These are phyloP conservation scores for Ephestia elutella DNA, from an alignment of 1,140 invertebrate species.

Conservation along the genomic window DNA sequence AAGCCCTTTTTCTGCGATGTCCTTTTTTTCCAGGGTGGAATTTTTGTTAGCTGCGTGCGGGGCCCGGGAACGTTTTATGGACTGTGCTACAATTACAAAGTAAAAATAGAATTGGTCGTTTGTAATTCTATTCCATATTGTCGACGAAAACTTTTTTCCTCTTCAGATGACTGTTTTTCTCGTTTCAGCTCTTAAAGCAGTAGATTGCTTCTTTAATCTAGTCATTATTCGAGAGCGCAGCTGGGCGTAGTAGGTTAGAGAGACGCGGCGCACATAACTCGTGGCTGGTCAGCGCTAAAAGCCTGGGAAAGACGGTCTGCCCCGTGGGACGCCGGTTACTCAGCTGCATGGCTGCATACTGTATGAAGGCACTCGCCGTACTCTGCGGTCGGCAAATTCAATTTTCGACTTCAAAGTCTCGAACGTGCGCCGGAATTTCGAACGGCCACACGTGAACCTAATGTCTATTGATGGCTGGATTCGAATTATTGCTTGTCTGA, in stretches of 20 bases:
- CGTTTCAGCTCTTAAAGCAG: conserved; percentile 1
- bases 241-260: conserved; percentile 14
- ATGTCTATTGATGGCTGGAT: conserved; percentile 23
- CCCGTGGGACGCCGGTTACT: conserved; percentile 36
- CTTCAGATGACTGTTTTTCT: background rate
- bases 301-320: conserved; percentile 26
- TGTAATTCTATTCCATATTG: conserved; percentile 53
- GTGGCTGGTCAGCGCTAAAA: conserved; percentile 40
- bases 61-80: conserved; percentile 58
- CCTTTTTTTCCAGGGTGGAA: conserved; percentile 62
- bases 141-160: conserved; percentile 23
- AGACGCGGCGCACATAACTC: conserved; percentile 35
- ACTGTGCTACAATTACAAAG: conserved; percentile 68
- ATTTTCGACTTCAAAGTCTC: conserved; percentile 64
- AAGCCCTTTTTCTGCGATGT: conserved; percentile 71
- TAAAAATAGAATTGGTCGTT: conserved; percentile 63
- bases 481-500: conserved; percentile 17
- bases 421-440: conserved; percentile 24
- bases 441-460: conserved; percentile 14
- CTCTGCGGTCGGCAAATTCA: conserved; percentile 59
- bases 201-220: conserved; percentile 13
- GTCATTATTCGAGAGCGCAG: conserved; percentile 19
- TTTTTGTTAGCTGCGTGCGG: conserved; percentile 44
- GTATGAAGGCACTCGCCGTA: conserved; percentile 37
- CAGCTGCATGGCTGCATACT: conserved; percentile 52